phyloP scores from a whole-genome alignment of 2,113 vertebrate species.

The Colistium nudipinnis region DNA sequence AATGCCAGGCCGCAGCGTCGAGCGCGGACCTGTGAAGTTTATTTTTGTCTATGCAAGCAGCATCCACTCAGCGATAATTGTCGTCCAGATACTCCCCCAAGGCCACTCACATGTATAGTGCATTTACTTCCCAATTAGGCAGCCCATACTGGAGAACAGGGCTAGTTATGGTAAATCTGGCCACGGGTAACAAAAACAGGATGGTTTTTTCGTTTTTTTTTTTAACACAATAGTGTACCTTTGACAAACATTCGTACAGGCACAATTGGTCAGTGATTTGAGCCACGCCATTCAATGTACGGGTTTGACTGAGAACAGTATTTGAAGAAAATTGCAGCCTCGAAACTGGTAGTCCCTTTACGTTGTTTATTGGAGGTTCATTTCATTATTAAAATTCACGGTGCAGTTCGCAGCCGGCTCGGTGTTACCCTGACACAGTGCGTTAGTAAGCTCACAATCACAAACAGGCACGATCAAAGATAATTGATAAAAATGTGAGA shows the following conservation, averaged over 20 bases:
- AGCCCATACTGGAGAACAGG: not conserved
- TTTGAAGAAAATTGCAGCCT: no score
- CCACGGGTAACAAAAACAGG: not conserved
- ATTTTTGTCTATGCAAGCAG: not conserved
- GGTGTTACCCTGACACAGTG: not conserved
- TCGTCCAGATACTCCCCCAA: constrained; percentile 14
- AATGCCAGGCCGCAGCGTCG: no score
- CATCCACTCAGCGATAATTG: constrained; percentile 34
- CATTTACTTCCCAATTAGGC: constrained; percentile 23
- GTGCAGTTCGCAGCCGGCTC: no score
- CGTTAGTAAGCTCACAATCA: no score
- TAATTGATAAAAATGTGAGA: not conserved
- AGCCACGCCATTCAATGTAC: no score
- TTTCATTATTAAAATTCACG: not conserved
- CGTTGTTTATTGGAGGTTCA: no score
- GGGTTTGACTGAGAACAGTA: no score
- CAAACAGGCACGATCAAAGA: not conserved
- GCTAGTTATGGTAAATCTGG: not conserved
- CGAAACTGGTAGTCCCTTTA: no score
- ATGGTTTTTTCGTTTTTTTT: not conserved
- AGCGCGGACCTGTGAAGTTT: no score
- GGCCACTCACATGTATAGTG: not conserved
- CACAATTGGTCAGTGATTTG: not conserved
- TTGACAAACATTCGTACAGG: not conserved
- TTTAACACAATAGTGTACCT: not conserved